These are phyloP conservation scores for Pachyrhynchus sulphureomaculatus DNA, from an alignment of 1,140 invertebrate genomes.

Conservation along the genomic window DNA sequence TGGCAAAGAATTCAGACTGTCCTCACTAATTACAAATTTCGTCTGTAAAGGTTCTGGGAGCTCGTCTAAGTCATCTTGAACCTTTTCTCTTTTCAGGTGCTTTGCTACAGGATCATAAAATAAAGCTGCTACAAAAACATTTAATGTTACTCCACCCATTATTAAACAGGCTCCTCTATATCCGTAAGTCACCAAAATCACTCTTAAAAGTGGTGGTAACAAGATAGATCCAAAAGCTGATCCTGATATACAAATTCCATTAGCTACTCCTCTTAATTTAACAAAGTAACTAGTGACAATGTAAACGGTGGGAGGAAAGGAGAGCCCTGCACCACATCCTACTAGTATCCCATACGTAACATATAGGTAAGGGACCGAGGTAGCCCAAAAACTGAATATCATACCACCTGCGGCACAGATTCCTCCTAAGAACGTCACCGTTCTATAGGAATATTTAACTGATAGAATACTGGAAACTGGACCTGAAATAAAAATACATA, in stretches of 20 bases:
- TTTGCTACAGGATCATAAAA: constrained; percentile 81
- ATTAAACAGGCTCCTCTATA: constrained; percentile 80
- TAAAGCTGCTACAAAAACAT: constrained; percentile 79
- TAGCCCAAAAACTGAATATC: constrained; percentile 81
- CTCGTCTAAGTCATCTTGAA: constrained; percentile 55
- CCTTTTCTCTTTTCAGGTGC: constrained; percentile 70
- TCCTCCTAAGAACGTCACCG: constrained; percentile 83
- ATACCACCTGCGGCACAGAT: constrained; percentile 81
- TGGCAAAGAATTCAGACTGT: constrained; percentile 41
- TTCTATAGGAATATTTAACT: constrained; percentile 88
- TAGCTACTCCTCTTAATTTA: constrained; percentile 76
- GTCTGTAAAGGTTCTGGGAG: constrained; percentile 25
- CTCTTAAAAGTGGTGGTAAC: constrained; percentile 71
- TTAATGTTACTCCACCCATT: constrained; percentile 78
- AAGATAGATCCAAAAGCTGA: constrained; percentile 82
- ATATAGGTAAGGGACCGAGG: constrained; percentile 73
- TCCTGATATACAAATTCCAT: constrained; percentile 86
- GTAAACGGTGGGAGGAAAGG: constrained; percentile 86
- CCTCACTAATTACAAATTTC: constrained; percentile 49
- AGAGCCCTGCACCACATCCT: constrained; percentile 76
- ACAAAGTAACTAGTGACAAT: constrained; percentile 88
- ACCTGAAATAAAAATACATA: constrained; percentile 64
- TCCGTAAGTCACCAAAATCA: constrained; percentile 70
- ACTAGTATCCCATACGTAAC: constrained; percentile 79
- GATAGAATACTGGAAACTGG: constrained; percentile 88